Conservation (phyloP, 2,797 vertebrate genomes). For the Coilia nasus region DNA sequence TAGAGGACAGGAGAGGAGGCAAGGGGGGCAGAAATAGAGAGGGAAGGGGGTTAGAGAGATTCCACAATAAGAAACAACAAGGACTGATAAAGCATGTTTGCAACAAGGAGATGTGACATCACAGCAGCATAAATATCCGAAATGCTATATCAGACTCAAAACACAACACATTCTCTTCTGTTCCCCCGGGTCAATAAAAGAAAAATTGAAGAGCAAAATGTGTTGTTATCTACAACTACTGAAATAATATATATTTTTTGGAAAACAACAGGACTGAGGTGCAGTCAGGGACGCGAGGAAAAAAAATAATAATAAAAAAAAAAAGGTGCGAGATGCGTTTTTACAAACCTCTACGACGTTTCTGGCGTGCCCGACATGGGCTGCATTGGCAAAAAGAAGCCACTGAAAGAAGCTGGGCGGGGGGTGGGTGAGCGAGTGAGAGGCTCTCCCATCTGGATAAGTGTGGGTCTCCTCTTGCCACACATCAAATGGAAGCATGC, state of each 20-base stretch:
- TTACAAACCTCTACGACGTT: not conserved
- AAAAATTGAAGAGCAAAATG: not conserved
- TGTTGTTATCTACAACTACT: not conserved
- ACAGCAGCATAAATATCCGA: not conserved
- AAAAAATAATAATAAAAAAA: not conserved
- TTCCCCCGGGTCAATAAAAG: not conserved
- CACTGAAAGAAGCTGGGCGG: not conserved
- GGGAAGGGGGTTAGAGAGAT: conserved; percentile 28
- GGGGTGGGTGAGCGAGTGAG: not conserved
- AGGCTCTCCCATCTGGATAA: not conserved
- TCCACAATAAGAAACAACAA: not conserved
- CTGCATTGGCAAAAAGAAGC: not conserved
- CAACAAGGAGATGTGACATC: not conserved
- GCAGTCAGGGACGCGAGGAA: not conserved
- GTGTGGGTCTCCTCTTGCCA: not conserved
- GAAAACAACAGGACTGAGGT: not conserved
- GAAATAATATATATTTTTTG: not conserved
- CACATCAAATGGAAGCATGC: not conserved
- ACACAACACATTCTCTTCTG: not conserved
- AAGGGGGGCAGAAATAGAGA: conserved; percentile 24
- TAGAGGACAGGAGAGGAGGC: conserved; percentile 25
- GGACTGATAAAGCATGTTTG: not conserved
- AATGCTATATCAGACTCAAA: not conserved
- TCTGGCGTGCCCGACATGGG: not conserved
- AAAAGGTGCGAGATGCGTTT: not conserved